These are phyloP conservation scores for Sinopyrophorus schimmeli DNA, from an alignment of 2,888 invertebrate genomes.

Conservation along the genomic window DNA sequence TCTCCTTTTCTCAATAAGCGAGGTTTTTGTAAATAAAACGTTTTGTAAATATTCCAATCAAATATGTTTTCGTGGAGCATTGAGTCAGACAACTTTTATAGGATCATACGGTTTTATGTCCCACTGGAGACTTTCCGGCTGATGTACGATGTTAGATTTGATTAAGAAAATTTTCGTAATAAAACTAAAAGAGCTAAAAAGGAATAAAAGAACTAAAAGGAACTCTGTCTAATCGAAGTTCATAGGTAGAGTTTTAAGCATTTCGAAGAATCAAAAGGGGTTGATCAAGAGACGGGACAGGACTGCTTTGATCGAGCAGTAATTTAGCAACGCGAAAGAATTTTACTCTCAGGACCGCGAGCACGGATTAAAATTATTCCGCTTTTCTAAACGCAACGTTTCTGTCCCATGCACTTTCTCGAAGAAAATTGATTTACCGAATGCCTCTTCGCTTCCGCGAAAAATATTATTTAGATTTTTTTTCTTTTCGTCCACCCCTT, in stretches of 20 bases:
- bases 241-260: conserved; percentile 35
- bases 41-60: conserved; percentile 31
- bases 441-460: conserved; percentile 23
- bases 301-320: conserved; percentile 46
- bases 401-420: conserved; percentile 42
- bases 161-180: conserved; percentile 48
- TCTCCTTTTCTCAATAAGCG: conserved; percentile 20
- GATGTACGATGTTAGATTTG: conserved; percentile 47
- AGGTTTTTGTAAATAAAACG: conserved; percentile 25
- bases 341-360: conserved; percentile 45
- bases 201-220: conserved; percentile 27
- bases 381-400: conserved; percentile 44
- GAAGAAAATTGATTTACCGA: conserved; percentile 39
- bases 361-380: conserved; percentile 49
- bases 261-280: conserved; percentile 34
- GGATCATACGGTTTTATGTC: conserved; percentile 45
- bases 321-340: conserved; percentile 44
- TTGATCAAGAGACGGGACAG: conserved; percentile 42
- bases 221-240: conserved; percentile 31
- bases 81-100: conserved; percentile 47
- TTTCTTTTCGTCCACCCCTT: conserved; percentile 6
- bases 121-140: conserved; percentile 44
- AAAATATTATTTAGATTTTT: conserved; percentile 12
- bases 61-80: conserved; percentile 47
- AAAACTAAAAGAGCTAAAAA: conserved; percentile 37